A percentile compares a stretch with the other conserved stretches of the same genome.
Conservation (phyloP, 2,888 invertebrate genomes). For the Shargacucullia verbasci region DNA sequence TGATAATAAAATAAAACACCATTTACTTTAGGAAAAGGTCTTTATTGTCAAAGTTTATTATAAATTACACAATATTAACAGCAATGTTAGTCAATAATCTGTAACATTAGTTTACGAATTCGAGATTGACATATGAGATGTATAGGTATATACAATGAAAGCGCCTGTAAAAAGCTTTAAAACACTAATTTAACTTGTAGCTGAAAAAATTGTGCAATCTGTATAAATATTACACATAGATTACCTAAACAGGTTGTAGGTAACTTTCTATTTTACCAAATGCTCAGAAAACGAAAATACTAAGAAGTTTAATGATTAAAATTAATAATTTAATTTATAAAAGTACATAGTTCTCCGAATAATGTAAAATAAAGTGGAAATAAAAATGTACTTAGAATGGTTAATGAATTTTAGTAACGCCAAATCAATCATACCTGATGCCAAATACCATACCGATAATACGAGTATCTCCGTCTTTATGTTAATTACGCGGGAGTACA, state of each 20-base stretch:
- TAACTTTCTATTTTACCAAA: conserved; percentile 13
- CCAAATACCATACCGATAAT: no score
- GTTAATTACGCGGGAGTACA: no score
- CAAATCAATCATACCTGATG: no score
- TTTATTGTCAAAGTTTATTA: conserved; percentile 82
- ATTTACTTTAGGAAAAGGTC: conserved; percentile 74
- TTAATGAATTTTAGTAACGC: no score
- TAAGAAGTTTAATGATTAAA: no score
- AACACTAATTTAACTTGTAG: conserved; percentile 36
- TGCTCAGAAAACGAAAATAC: no score
- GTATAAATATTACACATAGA: conserved; percentile 49
- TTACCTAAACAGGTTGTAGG: conserved; percentile 24
- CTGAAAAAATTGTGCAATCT: conserved; percentile 38
- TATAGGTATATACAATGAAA: conserved; percentile 59
- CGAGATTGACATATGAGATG: conserved; percentile 61
- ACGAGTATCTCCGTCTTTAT: no score
- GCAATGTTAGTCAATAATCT: conserved; percentile 64
- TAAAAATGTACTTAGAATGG: no score
- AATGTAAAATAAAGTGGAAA: conserved; percentile 2
- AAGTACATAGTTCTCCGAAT: no score
- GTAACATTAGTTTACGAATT: conserved; percentile 66
- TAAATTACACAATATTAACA: conserved; percentile 79
- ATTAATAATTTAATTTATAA: no score
- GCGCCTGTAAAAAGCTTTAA: conserved; percentile 61
- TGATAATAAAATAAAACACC: conserved; percentile 11